Evolutionary conservation across 1,140 invertebrate species (phyloP).

Genomic region (Laupala kohalensis): DNA sequence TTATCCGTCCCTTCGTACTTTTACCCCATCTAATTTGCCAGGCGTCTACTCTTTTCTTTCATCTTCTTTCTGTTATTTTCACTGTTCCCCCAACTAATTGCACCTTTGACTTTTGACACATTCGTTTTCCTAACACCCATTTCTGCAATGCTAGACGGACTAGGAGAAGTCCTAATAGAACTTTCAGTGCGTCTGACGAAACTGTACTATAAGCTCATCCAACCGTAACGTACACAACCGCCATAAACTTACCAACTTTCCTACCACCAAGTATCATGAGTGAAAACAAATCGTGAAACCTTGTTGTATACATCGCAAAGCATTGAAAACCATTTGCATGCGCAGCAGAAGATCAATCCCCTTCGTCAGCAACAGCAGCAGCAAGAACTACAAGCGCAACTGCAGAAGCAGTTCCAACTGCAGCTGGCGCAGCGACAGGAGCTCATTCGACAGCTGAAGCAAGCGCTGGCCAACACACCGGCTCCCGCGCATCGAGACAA

Average conservation of each 20-base stretch:
- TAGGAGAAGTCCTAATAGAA: conserved; percentile 23
- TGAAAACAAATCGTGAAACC: conserved; percentile 1
- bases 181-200: conserved; percentile 25
- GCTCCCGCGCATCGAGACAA: conserved; percentile 2
- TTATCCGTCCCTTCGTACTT: too few species aligned
- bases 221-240: conserved; percentile 21
- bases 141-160: too few species aligned
- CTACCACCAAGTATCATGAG: conserved; percentile 21
- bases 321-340: background rate
- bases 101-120: too few species aligned
- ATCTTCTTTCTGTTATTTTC: too few species aligned
- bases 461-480: conserved; percentile 5
- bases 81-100: too few species aligned
- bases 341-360: background rate
- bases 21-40: too few species aligned
- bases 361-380: conserved; percentile 6
- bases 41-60: too few species aligned
- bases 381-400: conserved; percentile 13
- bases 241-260: conserved; percentile 30
- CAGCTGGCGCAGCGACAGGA: conserved; percentile 14
- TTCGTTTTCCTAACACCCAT: too few species aligned
- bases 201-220: conserved; percentile 5
- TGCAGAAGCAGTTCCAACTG: conserved; percentile 13
- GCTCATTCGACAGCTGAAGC: conserved; percentile 10
- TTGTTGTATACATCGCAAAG: background rate